Percentiles rank a stretch among this genome's conserved stretches.
These are phyloP conservation scores for Machimus rusticus DNA, from an alignment of 2,888 invertebrate species.

Conservation along the genomic window DNA sequence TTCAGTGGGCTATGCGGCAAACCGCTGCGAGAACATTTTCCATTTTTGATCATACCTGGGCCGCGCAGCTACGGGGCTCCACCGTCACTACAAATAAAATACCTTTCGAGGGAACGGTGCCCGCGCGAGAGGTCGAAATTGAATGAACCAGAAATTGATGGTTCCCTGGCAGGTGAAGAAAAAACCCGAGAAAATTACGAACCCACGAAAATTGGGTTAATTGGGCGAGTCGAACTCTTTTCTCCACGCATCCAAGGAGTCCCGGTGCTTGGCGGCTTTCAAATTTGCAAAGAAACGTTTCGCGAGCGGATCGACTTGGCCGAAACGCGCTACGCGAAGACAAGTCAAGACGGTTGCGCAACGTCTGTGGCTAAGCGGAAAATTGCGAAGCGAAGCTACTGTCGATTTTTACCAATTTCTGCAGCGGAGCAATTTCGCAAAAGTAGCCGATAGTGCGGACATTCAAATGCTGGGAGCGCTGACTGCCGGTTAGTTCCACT, in stretches of 20 bases:
- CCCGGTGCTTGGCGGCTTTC: background rate
- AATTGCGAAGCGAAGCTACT: background rate
- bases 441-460: background rate
- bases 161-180: background rate
- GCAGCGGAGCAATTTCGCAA: background rate
- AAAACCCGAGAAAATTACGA: background rate
- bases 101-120: background rate
- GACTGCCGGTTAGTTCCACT: background rate
- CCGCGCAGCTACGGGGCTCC: background rate
- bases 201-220: background rate
- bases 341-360: background rate
- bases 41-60: background rate
- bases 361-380: background rate
- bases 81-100: background rate
- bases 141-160: background rate
- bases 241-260: background rate
- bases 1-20: background rate
- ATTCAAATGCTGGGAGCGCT: background rate
- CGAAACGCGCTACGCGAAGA: background rate
- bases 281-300: background rate
- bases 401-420: background rate
- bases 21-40: background rate
- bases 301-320: background rate
- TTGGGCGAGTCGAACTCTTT: background rate
- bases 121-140: background rate